Evolutionary conservation across 1,140 invertebrate genomes (phyloP).

Genomic region (Acromyrmex echinatior): DNA sequence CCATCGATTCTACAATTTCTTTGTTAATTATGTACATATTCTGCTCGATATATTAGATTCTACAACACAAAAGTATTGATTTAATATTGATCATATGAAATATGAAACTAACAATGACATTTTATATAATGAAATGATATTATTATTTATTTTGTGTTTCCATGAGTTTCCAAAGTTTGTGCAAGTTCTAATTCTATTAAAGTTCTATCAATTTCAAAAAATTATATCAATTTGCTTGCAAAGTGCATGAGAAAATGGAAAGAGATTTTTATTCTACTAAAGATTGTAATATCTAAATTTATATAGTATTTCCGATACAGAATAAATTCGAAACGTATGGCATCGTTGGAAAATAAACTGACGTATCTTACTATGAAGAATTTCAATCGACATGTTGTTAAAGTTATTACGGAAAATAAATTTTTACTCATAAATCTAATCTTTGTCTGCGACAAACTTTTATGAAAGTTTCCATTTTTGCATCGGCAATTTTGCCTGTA

Average conservation of each 20-base stretch:
- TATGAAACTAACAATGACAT: not conserved
- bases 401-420: not conserved
- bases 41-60: not conserved
- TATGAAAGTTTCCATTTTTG: not conserved
- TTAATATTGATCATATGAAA: not conserved
- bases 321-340: not conserved
- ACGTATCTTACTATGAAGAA: not conserved
- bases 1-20: constrained; percentile 19
- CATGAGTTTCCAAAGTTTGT: not conserved
- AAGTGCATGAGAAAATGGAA: not conserved
- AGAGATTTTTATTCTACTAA: not conserved
- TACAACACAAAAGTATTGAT: not conserved
- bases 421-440: not conserved
- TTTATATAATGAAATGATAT: not conserved
- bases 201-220: not conserved
- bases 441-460: not conserved
- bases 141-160: not conserved
- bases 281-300: not conserved
- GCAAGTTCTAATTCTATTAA: not conserved
- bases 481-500: not conserved
- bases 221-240: not conserved
- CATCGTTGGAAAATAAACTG: not conserved
- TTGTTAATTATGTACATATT: not conserved
- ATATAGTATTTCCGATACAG: not conserved
- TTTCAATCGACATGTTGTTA: not conserved